These are phyloP conservation scores for Phymorhynchus buccinoides DNA, from an alignment of 1,140 invertebrate genomes.

Conservation along the genomic window DNA sequence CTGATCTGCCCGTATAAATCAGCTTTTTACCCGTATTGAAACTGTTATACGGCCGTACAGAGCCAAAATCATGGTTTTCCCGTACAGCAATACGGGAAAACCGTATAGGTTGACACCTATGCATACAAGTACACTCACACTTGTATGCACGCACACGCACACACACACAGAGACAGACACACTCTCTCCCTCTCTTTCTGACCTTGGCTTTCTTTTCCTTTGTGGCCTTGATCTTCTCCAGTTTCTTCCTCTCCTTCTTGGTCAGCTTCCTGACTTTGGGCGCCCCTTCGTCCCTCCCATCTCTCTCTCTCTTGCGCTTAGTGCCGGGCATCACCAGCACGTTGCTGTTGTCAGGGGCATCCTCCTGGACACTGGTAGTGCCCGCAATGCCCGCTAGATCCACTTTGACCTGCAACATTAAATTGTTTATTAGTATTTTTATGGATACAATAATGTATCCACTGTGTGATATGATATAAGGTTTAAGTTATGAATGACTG, in stretches of 20 bases:
- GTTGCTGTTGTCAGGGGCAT: slow-evolving; percentile 81
- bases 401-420: slow-evolving; percentile 52
- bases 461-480: neutral
- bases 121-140: neutral
- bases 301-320: slow-evolving; percentile 84
- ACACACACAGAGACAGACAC: neutral
- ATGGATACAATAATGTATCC: no score
- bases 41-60: no score
- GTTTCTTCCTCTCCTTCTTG: slow-evolving; percentile 88
- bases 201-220: slow-evolving; percentile 92
- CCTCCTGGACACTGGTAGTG: slow-evolving; percentile 8
- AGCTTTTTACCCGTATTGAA: no score
- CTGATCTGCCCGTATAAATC: no score
- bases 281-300: slow-evolving; percentile 75
- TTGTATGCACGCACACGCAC: neutral
- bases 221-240: slow-evolving; percentile 89
- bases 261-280: slow-evolving; percentile 81
- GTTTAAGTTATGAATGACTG: neutral
- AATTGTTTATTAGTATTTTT: neutral
- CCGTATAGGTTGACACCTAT: no score
- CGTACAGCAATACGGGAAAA: no score
- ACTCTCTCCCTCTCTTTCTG: slow-evolving; percentile 4
- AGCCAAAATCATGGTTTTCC: no score
- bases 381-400: slow-evolving; percentile 44
- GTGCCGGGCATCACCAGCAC: slow-evolving; percentile 85